Percentiles rank a stretch among this genome's conserved stretches.
Evolutionary conservation across 2,888 invertebrate species (phyloP).

Genomic region (Caenorhabditis sp.): DNA sequence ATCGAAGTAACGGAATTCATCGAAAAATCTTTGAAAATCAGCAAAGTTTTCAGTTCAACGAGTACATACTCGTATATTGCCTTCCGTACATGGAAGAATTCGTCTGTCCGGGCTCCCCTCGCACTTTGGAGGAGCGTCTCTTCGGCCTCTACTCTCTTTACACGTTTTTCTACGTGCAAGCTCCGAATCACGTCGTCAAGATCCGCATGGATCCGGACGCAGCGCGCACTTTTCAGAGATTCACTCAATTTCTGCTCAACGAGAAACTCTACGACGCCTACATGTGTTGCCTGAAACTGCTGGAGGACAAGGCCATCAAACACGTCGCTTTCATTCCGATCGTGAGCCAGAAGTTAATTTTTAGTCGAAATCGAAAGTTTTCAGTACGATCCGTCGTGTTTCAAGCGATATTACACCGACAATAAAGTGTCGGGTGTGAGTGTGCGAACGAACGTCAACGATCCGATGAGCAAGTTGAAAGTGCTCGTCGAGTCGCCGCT

Average conservation of each 20-base stretch:
- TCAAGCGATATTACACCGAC: slow-evolving; percentile 42
- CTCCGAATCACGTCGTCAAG: slow-evolving; percentile 37
- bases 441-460: slow-evolving; percentile 26
- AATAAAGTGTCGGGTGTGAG: slow-evolving; percentile 14
- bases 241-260: background rate
- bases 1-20: slow-evolving; percentile 46
- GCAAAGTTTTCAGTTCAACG: slow-evolving; percentile 43
- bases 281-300: slow-evolving; percentile 17
- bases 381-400: slow-evolving; percentile 40
- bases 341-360: slow-evolving; percentile 2
- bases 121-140: slow-evolving; percentile 33
- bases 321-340: slow-evolving; percentile 30
- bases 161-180: slow-evolving; percentile 47
- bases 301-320: slow-evolving; percentile 35
- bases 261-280: slow-evolving; percentile 25
- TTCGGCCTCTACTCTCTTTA: slow-evolving; percentile 47
- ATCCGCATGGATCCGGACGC: slow-evolving; percentile 53
- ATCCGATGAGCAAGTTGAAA: slow-evolving; percentile 21
- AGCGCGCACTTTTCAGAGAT: slow-evolving; percentile 9
- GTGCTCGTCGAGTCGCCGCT: background rate
- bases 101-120: background rate
- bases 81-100: slow-evolving; percentile 29
- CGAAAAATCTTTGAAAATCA: background rate
- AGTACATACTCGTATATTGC: slow-evolving; percentile 30
- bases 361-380: background rate